Evolutionary conservation across 2,888 invertebrate species (phyloP), one percentile per base, ranked within the genome.

Genomic region (Amiota minor): DNA sequence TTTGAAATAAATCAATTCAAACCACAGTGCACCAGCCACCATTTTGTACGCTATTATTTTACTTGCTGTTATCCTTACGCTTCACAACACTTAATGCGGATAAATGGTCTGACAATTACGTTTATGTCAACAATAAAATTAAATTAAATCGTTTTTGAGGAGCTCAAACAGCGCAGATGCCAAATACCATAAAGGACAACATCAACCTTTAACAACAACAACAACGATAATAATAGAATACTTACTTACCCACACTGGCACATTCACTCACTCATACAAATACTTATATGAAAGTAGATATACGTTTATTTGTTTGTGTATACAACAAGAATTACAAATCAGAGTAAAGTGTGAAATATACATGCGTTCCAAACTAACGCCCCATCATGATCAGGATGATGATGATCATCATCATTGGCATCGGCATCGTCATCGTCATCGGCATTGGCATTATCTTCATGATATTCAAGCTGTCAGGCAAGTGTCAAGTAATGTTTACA

Each of bases 41-140:
- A 65, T 72, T 64, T 72, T 65, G 46, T 35, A 50, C 73, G 76
- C 53, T 70, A 73, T 70, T 70, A 70, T 65, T 72, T 72, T 23
- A 76, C 74, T 65, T 75, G 73, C 35, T 76, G 80, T 85, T 86
- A 79, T 87, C 80, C 80, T 82, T 87, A 80, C 79, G 83, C 87
- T 78, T 83, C 79, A 79, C 73, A 79, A 78, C 78, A 78, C 80
- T 84, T 88, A 88, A 88, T 88, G 85, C 88, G 88, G 87, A 88
- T 88, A 88, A 88, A 88, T 88, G 88, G 87, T 86, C 84, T 86
- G 88, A 88, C 88, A 87, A 88, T 88, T 88, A 85, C 86, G 87
- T 83, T 85, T 81, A 82, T 84, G 82, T 82, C 81, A 84, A 83
- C 80, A 82, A 79, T 85, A 84, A 86, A 82, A 81, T 81, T 77